Conservation (phyloP, 2,113 vertebrate genomes). For the Ceyx margarethae region DNA sequence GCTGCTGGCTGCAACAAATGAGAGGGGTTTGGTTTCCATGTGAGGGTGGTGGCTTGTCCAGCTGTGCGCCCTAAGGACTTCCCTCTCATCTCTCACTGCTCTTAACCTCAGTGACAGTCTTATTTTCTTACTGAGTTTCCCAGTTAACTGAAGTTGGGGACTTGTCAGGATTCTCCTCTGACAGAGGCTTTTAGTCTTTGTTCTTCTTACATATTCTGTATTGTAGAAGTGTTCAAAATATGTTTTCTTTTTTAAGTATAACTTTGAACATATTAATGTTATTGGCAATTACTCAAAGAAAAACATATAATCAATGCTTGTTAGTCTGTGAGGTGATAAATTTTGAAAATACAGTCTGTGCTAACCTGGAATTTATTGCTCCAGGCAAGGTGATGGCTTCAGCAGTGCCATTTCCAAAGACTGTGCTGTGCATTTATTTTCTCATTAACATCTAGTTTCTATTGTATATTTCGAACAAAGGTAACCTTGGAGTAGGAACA, state of each 20-base stretch:
- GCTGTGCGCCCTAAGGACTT: not conserved
- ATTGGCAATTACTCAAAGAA: slow-evolving; percentile 63
- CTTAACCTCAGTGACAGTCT: not conserved
- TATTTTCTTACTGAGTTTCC: not conserved
- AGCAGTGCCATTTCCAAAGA: slow-evolving; percentile 53
- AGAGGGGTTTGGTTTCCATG: rapidly evolving
- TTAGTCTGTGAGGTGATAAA: slow-evolving; percentile 31
- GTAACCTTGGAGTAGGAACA: slow-evolving; percentile 65
- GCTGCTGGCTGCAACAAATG: not conserved
- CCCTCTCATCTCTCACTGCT: not conserved
- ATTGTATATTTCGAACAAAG: slow-evolving; percentile 70
- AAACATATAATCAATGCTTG: slow-evolving; percentile 56
- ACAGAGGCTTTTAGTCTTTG: not conserved
- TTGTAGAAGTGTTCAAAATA: not conserved
- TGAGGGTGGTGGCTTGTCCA: not conserved
- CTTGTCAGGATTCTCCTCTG: not conserved
- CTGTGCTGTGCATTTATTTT: slow-evolving; percentile 61
- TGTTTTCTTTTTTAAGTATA: slow-evolving; percentile 25
- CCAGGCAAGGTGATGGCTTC: slow-evolving; percentile 58
- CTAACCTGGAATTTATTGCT: slow-evolving; percentile 53
- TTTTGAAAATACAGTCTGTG: slow-evolving; percentile 41
- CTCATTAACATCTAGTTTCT: slow-evolving; percentile 72
- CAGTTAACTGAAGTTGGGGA: not conserved
- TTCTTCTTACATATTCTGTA: not conserved
- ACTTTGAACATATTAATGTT: slow-evolving; percentile 38